These are phyloP conservation scores for Phalera bucephala DNA, from an alignment of 2,888 invertebrate species.

Conservation along the genomic window DNA sequence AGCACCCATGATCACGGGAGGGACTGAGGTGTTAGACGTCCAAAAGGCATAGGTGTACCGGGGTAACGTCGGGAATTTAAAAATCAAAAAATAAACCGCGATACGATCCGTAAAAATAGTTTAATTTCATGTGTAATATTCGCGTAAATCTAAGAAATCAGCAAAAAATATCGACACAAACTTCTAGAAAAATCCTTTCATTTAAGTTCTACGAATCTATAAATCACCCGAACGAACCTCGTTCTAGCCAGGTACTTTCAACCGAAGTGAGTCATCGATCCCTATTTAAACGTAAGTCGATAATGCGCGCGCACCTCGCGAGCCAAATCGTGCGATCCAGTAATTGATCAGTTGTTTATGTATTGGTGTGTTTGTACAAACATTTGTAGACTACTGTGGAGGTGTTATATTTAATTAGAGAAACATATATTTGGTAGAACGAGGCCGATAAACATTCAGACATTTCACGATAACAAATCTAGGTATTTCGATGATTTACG, in stretches of 20 bases:
- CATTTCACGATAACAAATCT: neutral
- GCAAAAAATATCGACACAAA: too few relatives aligned
- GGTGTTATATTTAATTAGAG: neutral
- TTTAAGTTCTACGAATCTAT: too few relatives aligned
- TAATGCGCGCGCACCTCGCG: conserved; percentile 26
- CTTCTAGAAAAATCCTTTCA: too few relatives aligned
- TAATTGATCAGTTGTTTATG: conserved; percentile 39
- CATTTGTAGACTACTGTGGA: conserved; percentile 10
- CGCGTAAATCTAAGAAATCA: too few relatives aligned
- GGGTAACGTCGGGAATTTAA: too few relatives aligned
- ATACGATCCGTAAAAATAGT: too few relatives aligned
- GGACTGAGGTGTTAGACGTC: too few relatives aligned
- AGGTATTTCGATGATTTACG: neutral
- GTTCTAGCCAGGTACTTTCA: conserved; percentile 12
- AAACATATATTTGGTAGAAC: neutral
- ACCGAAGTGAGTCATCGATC: conserved; percentile 22
- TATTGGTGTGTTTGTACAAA: conserved; percentile 23
- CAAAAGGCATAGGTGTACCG: too few relatives aligned
- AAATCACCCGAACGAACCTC: conserved; percentile 7
- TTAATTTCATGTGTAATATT: too few relatives aligned
- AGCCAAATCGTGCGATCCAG: conserved; percentile 44
- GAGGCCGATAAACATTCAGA: neutral
- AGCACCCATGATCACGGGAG: too few relatives aligned
- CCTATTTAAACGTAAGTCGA: conserved; percentile 10
- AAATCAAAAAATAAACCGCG: too few relatives aligned